phyloP scores from a whole-genome alignment of 2,113 vertebrate genomes.

The Glareola pratincola region DNA sequence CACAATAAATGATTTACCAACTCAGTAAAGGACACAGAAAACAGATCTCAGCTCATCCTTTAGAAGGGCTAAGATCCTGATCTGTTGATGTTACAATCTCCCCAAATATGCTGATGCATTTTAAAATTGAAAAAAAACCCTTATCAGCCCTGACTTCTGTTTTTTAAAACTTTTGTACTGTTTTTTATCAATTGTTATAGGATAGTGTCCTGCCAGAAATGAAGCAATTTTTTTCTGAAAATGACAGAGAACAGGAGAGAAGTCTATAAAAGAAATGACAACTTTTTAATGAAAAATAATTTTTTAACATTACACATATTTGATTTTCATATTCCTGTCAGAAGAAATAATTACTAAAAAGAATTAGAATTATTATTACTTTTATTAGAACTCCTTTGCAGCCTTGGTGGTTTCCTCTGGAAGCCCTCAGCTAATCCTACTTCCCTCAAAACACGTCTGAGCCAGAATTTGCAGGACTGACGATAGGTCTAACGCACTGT shows the following conservation, averaged over 20 bases:
- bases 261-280: constrained; percentile 13
- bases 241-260: not conserved
- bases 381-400: not conserved
- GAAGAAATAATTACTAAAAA: constrained; percentile 25
- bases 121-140: not conserved
- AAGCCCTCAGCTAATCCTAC: not conserved
- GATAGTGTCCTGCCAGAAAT: not conserved
- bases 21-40: constrained; percentile 52
- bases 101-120: not conserved
- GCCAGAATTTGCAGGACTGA: not conserved
- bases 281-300: constrained; percentile 25
- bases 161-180: not conserved
- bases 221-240: not conserved
- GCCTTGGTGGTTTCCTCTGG: not conserved
- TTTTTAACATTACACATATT: constrained; percentile 25
- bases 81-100: not conserved
- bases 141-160: not conserved
- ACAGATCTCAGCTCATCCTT: constrained; percentile 48
- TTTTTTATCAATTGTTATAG: not conserved
- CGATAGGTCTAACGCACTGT: not conserved
- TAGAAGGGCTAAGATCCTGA: not conserved
- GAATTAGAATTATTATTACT: not conserved
- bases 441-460: not conserved
- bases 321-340: constrained; percentile 25
- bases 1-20: constrained; percentile 74